A percentile compares a stretch with the other conserved stretches of the same genome.
Evolutionary conservation across 2,797 vertebrate species (phyloP).

Genomic region (Ctenopoma multispine): DNA sequence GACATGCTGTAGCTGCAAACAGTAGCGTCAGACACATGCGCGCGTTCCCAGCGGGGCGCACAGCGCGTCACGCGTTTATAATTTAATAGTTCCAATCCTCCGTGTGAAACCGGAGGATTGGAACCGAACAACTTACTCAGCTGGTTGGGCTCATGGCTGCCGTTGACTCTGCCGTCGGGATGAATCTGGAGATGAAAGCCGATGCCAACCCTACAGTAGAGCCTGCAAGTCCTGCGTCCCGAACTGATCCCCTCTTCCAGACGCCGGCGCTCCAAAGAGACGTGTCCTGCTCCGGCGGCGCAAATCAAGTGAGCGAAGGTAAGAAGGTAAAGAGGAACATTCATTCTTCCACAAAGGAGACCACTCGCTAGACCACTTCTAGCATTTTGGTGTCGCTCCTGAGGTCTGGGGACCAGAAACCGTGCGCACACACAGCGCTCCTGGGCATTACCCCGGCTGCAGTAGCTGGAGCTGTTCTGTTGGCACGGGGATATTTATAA

Average conservation of each 20-base stretch:
- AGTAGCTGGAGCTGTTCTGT: conserved; percentile 76
- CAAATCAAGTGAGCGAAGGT: conserved; percentile 84
- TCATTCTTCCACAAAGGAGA: conserved; percentile 87
- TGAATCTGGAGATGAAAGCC: conserved; percentile 98
- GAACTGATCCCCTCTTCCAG: conserved; percentile 77
- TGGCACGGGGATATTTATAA: conserved; percentile 92
- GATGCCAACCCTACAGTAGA: conserved; percentile 96
- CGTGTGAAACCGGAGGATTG: neutral
- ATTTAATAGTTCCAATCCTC: conserved; percentile 6
- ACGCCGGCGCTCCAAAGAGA: conserved; percentile 69
- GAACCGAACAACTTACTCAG: conserved; percentile 90
- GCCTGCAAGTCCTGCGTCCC: conserved; percentile 93
- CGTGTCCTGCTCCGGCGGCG: conserved; percentile 75
- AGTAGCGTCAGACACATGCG: conserved; percentile 10
- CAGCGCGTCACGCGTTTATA: conserved; percentile 18
- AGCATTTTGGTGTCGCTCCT: conserved; percentile 69
- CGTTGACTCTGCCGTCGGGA: conserved; percentile 95
- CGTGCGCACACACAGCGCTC: conserved; percentile 69
- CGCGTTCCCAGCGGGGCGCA: conserved; percentile 43
- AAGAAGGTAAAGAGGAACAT: conserved; percentile 84
- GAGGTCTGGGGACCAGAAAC: conserved; percentile 55
- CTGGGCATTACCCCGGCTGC: conserved; percentile 84
- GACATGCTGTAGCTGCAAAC: neutral
- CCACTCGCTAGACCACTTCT: conserved; percentile 61
- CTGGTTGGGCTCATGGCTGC: conserved; percentile 91